Base-by-base conservation (phyloP, 2,888 invertebrate genomes). In the Julus scanicus region DNA sequence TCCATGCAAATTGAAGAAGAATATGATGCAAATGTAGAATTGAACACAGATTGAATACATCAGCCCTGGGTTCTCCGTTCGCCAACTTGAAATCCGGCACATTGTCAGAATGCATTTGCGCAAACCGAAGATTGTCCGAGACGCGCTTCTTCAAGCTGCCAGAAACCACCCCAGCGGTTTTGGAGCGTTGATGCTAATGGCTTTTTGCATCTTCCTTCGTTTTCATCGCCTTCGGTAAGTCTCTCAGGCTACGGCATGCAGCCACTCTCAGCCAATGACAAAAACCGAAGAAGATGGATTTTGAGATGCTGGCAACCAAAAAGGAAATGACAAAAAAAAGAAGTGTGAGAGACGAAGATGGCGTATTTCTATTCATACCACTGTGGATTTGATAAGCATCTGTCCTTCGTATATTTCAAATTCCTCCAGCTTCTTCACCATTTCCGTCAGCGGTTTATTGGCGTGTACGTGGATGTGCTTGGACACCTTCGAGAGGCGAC, bases 11-110 rank as follows among this genome's bases (percentile, higher is more conserved):
- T 71, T 71, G 71, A 71, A 71, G 20, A 71, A 71, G 71, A 71
- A 71, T 71, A 71, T 71, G 71, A 71, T 71, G 71, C 71, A 71
- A 71, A 71, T 71, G 71, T 71, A 71, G 71, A 71, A 71, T 71
- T 71, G 71, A 71, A 20, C 71, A 20, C 71, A 71, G 71, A 71
- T 71, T 71, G 71, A 71, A 71, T 71, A 2, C 71, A 29, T 71
- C 71, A 29, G 71, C 71, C 71, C 71, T 29, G 71, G 71, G 71
- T 71, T 29, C 63, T 63, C 63, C 15, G 15, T 17, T 63, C 53
- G 63, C 17, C n/a, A 63, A 63, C n/a, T 71, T 29, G 71, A 29
- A 71, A 29, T 71, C 71, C 71, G 71, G 71, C 71, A 71, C 71
- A 71, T 71, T 71, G 71, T 71, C 71, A 71, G 71, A 71, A 71